Evolutionary conservation across 2,113 vertebrate species (phyloP), one percentile per base, ranked within the genome.

Genomic region (Psittacula cyanocephala): DNA sequence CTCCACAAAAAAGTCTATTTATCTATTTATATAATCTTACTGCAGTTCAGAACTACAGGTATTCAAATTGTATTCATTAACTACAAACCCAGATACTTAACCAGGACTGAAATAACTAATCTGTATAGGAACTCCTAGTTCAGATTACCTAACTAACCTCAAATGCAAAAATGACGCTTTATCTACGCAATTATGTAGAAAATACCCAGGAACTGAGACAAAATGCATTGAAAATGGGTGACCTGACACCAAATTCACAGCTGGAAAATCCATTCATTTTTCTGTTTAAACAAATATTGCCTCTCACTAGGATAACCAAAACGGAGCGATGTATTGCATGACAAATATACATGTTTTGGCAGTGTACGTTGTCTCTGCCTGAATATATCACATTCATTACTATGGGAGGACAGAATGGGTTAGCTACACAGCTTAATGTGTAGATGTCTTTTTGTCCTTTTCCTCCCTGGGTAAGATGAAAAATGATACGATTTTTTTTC

Each of bases 41-140:
- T 68, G 23, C 82, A 92, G 76, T 90, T 95, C 83, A 96, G 83
- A 95, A 95, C 57, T 96, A 81, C 33, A 96, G 87, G 81, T 91
- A 95, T 84, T 96, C 69, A 62, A 94, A 87, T 39, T n/a, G 1
- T 64, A 77, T 93, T 95, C 29, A 90, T 89, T 84, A 91, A 82
- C 95, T 95, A 76, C 69, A 86, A 96, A 93, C 79, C 59, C 78
- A 91, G 53, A 85, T 9, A 41, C n/a, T 27, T 86, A 96, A 84
- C 75, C 53, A 62, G 91, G 75, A 88, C 64, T 89, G 76, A 53
- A 39, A 93, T 83, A 96, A 86, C 86, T 79, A 83, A 88, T 50
- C 70, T 95, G 68, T 80, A 84, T 57, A 81, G 81, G 83, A 95
- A 64, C 88, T 70, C 79, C 0, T 2, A 76, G 17, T 70, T 55